These are phyloP conservation scores for Fringilla coelebs DNA, from an alignment of 2,797 vertebrate species.

Conservation along the genomic window DNA sequence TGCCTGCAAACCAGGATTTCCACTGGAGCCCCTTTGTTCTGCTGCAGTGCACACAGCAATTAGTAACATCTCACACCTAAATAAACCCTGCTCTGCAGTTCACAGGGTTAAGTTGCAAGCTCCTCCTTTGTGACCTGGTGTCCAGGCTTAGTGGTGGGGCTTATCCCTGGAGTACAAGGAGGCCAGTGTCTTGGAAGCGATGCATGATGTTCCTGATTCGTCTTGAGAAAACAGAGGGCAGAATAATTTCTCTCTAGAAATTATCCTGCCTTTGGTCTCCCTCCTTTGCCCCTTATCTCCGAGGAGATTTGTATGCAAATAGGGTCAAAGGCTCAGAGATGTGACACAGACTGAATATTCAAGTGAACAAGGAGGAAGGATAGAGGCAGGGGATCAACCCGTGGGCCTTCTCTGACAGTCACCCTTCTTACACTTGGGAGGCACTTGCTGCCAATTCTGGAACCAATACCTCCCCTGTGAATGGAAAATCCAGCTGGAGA, in stretches of 20 bases:
- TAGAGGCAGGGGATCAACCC: background rate
- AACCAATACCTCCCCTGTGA: background rate
- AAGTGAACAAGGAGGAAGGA: background rate
- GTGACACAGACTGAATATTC: conserved; percentile 9
- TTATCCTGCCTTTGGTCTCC: background rate
- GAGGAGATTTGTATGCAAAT: background rate
- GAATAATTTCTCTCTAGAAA: background rate
- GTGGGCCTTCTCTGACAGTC: background rate
- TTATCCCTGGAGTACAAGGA: background rate
- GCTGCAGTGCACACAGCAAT: background rate
- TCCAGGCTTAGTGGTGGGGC: background rate
- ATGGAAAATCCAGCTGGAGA: conserved; percentile 52
- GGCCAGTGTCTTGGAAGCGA: background rate
- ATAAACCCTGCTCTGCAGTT: background rate
- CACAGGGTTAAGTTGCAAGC: background rate
- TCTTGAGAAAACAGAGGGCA: background rate
- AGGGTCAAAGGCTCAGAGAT: conserved; percentile 22
- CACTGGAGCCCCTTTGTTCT: background rate
- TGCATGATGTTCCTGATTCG: background rate
- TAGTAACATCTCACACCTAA: background rate
- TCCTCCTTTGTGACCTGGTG: background rate
- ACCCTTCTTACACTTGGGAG: background rate
- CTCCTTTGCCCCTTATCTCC: background rate
- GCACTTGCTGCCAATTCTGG: background rate
- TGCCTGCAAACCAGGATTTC: background rate